Base-by-base conservation (phyloP, 92 coral and sea anemone genomes). In the Porites lobata region DNA sequence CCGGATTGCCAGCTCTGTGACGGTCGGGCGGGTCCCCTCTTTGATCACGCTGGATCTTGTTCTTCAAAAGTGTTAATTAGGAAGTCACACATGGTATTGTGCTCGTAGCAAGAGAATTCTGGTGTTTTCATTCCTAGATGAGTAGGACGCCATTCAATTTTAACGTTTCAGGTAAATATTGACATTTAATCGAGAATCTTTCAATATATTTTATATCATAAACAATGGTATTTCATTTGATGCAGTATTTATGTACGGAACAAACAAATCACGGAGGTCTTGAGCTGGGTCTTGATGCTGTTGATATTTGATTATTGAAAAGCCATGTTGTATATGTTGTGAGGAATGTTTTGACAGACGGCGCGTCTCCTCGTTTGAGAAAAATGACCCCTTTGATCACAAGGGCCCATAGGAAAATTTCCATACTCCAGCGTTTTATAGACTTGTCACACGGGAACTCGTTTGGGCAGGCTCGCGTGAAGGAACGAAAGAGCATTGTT, bases 181-280 rank as follows among this genome's bases (percentile, higher is more conserved):
- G 59, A 76, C 80, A 53, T 53, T 76, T 9, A 6, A 24, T 76
- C 72, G 82, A 24, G n/a, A 63, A 62, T 18, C 32, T 38, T 43
- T 62, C 71, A 56, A 76, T 57, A 76, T 76, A 20, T n/a, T 12
- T 76, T 63, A 54, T 70, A n/a, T 50, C 82, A 32, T 78, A 38
- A 58, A 78, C 82, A 78, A 32, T 63, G 58, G 72, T 58, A 57
- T n/a, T 58, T 79, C 83, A 79, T 79, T 65, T 79, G 58, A n/a
- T 71, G 12, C 18, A 65, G 83, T 63, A 78, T 78, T 78, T 63
- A 52, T 19, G 65, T 72, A 64, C 47, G 29, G 83, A 63, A 38
- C 83, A 65, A 79, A 64, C 83, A 79, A 79, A 50, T 52, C 72
- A 19, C 83, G 58, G 83, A 79, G 83, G 83, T 79, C 83, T 79